Evolutionary conservation across 2,797 vertebrate species (phyloP), one percentile per base, ranked within the genome.

Genomic region (Gallinago stenura): DNA sequence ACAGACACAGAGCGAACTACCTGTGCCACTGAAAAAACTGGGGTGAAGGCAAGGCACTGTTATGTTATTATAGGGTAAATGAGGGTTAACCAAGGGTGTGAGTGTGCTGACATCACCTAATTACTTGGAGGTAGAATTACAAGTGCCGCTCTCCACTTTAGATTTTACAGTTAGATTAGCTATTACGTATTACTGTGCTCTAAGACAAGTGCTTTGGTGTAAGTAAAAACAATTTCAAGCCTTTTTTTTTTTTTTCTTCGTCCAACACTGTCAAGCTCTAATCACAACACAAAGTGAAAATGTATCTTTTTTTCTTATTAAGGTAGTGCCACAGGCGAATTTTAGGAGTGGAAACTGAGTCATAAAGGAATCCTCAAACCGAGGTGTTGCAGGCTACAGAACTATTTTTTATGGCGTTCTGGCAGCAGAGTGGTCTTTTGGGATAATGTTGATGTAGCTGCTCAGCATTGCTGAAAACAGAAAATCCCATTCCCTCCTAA

Each of bases 151-250:
- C 73, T 94, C 64, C 56, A 84, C 81, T 93, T 66, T 37, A 93
- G 95, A 95, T 96, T 94, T 94, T 93, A 93, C 92, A 94, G 95
- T 96, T 96, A 97, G 93, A 95, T 96, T 96, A 95, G 17, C 86
- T 87, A 89, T 92, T 87, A 64, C 33, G 21, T 83, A 30, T 61
- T 71, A 61, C 70, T 65, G 61, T 86, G 79, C 87, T 81, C 22
- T 61, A 86, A 58, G 71, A 91, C 5, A 1, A 1, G 76, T 6
- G 3, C 45, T 81, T 68, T 16, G 30, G 46, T 77, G 19, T 22
- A 85, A 53, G 72, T 28, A 65, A 83, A 94, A 89, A 51, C 51
- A 83, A 84, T 73, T 18, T 9, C 21, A 30, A 72, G 37, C 14
- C 51, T 73, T 37, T 48, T 35, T 80, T 64, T 64, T 64, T 41